Conservation (phyloP, 2,797 vertebrate genomes). For the Tachyglossus aculeatus region DNA sequence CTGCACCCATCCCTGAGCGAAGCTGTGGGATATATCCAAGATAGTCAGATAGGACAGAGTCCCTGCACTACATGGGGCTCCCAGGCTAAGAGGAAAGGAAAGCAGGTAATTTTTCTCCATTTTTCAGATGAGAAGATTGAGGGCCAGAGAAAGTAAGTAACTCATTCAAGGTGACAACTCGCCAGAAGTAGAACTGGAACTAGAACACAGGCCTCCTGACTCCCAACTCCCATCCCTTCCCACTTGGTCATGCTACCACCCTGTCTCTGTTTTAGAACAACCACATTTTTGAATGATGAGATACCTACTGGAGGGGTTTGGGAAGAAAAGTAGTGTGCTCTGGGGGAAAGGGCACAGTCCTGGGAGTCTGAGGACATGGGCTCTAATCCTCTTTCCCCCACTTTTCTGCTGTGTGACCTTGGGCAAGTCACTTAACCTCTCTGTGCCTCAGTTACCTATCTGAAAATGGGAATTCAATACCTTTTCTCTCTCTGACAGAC, state of each 20-base stretch:
- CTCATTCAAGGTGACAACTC: not conserved
- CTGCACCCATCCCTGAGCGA: too few species aligned
- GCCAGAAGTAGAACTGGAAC: not conserved
- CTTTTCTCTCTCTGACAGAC: too few species aligned
- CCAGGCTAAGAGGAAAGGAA: not conserved
- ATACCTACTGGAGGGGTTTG: too few species aligned
- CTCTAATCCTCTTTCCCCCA: too few species aligned
- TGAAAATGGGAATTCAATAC: too few species aligned
- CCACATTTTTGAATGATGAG: too few species aligned
- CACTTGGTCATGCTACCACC: not conserved
- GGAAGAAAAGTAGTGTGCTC: too few species aligned
- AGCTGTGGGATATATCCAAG: not conserved
- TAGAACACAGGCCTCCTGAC: accelerated
- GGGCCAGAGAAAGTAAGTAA: accelerated
- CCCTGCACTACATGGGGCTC: not conserved
- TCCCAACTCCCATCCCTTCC: not conserved
- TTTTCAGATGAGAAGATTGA: not conserved
- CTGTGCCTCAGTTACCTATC: too few species aligned
- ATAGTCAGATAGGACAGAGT: not conserved
- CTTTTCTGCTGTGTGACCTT: too few species aligned
- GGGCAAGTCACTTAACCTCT: too few species aligned
- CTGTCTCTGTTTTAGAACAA: not conserved
- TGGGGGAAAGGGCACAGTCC: too few species aligned
- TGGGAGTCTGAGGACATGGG: too few species aligned
- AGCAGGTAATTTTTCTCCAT: not conserved